phyloP scores from a whole-genome alignment of 2,888 invertebrate genomes.

The Drosophila yooni region DNA sequence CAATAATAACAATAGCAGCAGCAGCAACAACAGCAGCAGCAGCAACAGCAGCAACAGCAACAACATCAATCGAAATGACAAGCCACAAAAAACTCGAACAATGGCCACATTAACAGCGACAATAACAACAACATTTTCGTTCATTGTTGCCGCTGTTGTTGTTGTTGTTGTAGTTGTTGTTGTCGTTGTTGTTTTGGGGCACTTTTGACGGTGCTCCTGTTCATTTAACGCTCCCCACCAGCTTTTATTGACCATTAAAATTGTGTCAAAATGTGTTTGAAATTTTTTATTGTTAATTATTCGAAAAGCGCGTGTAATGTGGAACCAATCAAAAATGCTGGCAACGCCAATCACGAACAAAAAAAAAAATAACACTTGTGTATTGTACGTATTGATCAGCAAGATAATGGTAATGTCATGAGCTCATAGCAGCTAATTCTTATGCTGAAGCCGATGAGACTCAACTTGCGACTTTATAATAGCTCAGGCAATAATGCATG shows the following conservation, averaged over 20 bases:
- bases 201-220: conserved; percentile 50
- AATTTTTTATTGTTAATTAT: conserved; percentile 75
- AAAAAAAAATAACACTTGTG: conserved; percentile 1
- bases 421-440: neutral
- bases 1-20: conserved; percentile 24
- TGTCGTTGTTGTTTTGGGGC: conserved; percentile 25
- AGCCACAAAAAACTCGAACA: conserved; percentile 53
- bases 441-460: neutral
- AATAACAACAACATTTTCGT: conserved; percentile 36
- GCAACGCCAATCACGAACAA: conserved; percentile 23
- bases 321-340: conserved; percentile 50
- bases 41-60: conserved; percentile 31
- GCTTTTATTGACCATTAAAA: conserved; percentile 82
- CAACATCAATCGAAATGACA: conserved; percentile 51
- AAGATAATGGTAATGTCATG: neutral
- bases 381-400: conserved; percentile 11
- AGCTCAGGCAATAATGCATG: neutral
- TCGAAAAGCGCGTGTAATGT: conserved; percentile 44
- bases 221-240: conserved; percentile 37
- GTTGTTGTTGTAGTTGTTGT: conserved; percentile 13
- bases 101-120: conserved; percentile 64
- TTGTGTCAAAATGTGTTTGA: conserved; percentile 80
- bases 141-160: conserved; percentile 34
- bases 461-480: neutral
- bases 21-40: neutral